Evolutionary conservation across 1,140 invertebrate genomes (phyloP), one percentile per base, ranked within the genome.

Genomic region (Euura saliciscinereae): DNA sequence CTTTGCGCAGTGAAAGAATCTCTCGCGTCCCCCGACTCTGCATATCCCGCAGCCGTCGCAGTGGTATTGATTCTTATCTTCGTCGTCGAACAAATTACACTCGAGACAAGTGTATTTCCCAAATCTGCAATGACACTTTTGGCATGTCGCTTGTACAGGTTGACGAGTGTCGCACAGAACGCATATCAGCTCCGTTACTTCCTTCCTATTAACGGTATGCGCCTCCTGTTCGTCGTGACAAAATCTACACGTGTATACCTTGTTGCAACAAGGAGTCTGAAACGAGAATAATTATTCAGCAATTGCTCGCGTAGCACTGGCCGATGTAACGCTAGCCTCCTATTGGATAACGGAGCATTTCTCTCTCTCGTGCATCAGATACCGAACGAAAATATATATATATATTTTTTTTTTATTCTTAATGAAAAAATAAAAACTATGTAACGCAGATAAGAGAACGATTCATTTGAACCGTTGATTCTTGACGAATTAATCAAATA

Each of bases 51-150:
- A 97, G 2, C 92, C 93, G 73, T 94, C 91, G 79, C 96, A 97
- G 80, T 97, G 96, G 86, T 95, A 97, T 84, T 97, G 95, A 78
- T 92, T 90, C 82, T 95, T 96, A 77, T 96, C 94, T 72, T 94
- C 92, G 81, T 97, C 94, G 81, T 97, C 95, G 83, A 95, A 97
- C n/a, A 97, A 86, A 85, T 95, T 94, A 85, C 96, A 97, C 71
- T 95, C 92, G 4, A 92, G 86, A 80, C 96, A 97, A 69, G 92
- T 95, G 85, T 97, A 97, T 91, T 95, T 95, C 75, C 94, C 94
- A 88, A 96, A 95, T 44, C 90, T 86, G 28, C 93, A 91, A 43
- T 91, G 90, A 78, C 94, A 95, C 65, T 91, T 93, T 76, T 91
- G 89, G 82, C 94, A 96, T 70, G 91, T 91, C 2, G 92, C 91